Conservation (phyloP, 2,888 invertebrate genomes). For the Drosophila antonietae region DNA sequence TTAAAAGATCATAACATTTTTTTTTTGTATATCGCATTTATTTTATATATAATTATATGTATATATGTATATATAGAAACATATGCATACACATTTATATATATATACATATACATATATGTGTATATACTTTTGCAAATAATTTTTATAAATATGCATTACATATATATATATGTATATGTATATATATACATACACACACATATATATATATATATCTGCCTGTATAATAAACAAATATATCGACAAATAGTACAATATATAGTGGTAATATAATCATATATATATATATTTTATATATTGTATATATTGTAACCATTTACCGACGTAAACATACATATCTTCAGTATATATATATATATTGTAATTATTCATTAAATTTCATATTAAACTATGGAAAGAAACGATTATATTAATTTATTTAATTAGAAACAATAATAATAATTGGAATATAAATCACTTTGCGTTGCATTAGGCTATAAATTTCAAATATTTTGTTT, state of each 20-base stretch:
- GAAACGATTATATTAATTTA: slow-evolving; percentile 77
- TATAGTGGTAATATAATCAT: slow-evolving; percentile 60
- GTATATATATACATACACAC: slow-evolving; percentile 22
- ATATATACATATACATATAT: slow-evolving; percentile 24
- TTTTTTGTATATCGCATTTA: slow-evolving; percentile 69
- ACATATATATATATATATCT: slow-evolving; percentile 39
- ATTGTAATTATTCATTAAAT: slow-evolving; percentile 52
- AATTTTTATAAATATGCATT: slow-evolving; percentile 55
- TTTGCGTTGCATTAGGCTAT: slow-evolving; percentile 75
- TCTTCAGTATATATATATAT: slow-evolving; percentile 29
- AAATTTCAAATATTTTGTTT: slow-evolving; percentile 64
- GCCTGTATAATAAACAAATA: slow-evolving; percentile 65
- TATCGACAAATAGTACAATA: slow-evolving; percentile 68
- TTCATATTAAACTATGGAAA: slow-evolving; percentile 78
- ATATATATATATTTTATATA: slow-evolving; percentile 55
- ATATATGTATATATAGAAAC: slow-evolving; percentile 60
- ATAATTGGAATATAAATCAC: slow-evolving; percentile 81
- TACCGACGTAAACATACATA: slow-evolving; percentile 70
- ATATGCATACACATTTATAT: slow-evolving; percentile 39
- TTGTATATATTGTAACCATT: slow-evolving; percentile 66
- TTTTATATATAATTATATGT: slow-evolving; percentile 68
- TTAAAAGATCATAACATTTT: not conserved
- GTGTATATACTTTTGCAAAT: slow-evolving; percentile 57
- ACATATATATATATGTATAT: slow-evolving; percentile 21
- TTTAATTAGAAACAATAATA: slow-evolving; percentile 78